Base-by-base conservation (phyloP, 2,113 vertebrate genomes). In the Grammomys surdaster region DNA sequence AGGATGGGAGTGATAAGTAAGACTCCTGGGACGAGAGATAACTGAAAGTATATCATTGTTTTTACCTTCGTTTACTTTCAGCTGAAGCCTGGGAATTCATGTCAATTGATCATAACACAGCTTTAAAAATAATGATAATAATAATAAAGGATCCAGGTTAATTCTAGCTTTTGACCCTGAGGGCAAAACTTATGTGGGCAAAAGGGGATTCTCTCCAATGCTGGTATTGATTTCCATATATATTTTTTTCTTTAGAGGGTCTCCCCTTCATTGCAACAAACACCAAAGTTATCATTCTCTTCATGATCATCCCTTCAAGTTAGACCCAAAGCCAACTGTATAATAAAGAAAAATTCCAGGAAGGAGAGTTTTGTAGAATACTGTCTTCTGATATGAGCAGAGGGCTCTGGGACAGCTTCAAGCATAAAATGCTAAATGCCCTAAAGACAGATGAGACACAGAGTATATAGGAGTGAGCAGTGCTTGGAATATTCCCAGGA, bases 161-260 rank as follows among this genome's bases (percentile, higher is more conserved):
- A 78, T 97, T 97, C 91, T 87, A 97, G 88, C 93, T 63, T 96
- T 97, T 97, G 95, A 90, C 97, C 97, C 95, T 88, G 95, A 97
- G 93, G 96, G 92, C 91, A 98, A 67, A 13, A 90, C 72, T 97
- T 98, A 56, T 86, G 75, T 93, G 84, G 60, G 72, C 88, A 97
- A 98, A 94, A 89, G 92, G 60, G 60, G 85, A 97, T 84, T 95
- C 95, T 95, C 97, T 89, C 94, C 58, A 89, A 40, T 60, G 73
- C 4, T 86, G 75, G 6, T 97, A 98, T 97, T 98, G 98, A 98
- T 98, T 98, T 98, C 97, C 97, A 96, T 54, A 93, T 96, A 84
- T 94, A 51, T 96, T 81, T 85, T 97, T 56, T 36, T 91, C 77
- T 96, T 97, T 84, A 69, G 93, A 78, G 93, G 94, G 87, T 72